Percentiles rank a stretch among this genome's conserved stretches.
Evolutionary conservation across 2,113 vertebrate genomes (phyloP).

Genomic region (Garra rufa): DNA sequence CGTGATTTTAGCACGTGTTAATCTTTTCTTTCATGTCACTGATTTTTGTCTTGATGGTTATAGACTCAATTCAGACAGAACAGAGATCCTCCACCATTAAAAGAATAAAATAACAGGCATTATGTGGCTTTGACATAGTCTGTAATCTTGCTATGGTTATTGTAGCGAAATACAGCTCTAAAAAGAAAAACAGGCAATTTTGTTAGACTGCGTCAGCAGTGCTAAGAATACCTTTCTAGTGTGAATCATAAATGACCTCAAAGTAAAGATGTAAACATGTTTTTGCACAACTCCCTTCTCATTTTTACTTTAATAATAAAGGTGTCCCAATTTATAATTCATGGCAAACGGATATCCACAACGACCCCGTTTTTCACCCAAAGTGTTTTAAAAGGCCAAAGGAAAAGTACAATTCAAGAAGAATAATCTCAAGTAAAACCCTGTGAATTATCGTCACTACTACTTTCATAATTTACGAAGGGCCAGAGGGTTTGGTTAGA

Average conservation of each 20-base stretch:
- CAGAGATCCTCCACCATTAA: slow-evolving; percentile 3
- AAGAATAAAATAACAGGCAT: slow-evolving; percentile 10
- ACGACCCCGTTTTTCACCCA: not conserved
- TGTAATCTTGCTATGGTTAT: slow-evolving; percentile 10
- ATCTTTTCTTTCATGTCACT: not conserved
- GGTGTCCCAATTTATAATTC: not conserved
- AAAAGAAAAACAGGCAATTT: slow-evolving; percentile 34
- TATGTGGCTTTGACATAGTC: slow-evolving; percentile 7
- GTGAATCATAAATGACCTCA: slow-evolving; percentile 40
- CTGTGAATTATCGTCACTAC: slow-evolving; percentile 3
- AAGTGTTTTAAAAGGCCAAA: slow-evolving; percentile 17
- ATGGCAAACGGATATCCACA: slow-evolving; percentile 1
- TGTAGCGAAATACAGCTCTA: slow-evolving; percentile 19
- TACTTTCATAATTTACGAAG: slow-evolving; percentile 3
- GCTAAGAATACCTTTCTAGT: not conserved
- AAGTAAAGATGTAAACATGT: slow-evolving; percentile 8
- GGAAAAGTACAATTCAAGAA: slow-evolving; percentile 26
- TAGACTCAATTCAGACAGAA: slow-evolving; percentile 5
- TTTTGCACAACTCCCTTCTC: slow-evolving; percentile 5
- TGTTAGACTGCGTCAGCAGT: not conserved
- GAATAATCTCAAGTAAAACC: not conserved
- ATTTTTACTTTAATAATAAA: slow-evolving; percentile 34
- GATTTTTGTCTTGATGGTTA: not conserved
- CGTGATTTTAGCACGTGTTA: not conserved
- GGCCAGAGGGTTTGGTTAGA: not conserved